A percentile compares a stretch with the other conserved stretches of the same genome.
Conservation (phyloP, 2,888 invertebrate genomes). For the Steinernema carpocapsae region DNA sequence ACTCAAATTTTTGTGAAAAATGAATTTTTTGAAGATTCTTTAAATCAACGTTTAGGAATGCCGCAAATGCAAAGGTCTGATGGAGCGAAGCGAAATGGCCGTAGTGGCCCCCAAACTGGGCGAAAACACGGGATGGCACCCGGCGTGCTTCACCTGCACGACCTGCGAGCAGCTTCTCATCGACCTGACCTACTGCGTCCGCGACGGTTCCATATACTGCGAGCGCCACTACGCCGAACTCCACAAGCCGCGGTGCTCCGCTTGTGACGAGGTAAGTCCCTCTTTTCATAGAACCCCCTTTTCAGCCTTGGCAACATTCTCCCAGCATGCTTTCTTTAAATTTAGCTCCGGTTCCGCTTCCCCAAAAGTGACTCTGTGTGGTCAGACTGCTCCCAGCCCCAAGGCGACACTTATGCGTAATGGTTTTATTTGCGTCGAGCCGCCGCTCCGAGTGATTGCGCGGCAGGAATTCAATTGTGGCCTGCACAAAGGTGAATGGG, state of each 20-base stretch:
- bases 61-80: conserved; percentile 80
- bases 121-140: conserved; percentile 65
- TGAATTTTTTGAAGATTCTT: too few species aligned
- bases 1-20: too few species aligned
- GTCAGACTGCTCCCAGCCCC: too few species aligned
- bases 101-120: conserved; percentile 82
- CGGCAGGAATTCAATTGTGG: not conserved
- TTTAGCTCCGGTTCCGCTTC: too few species aligned
- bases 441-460: not conserved
- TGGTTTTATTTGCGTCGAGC: not conserved
- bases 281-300: not conserved
- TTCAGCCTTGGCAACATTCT: not conserved
- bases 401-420: not conserved
- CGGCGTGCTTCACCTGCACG: conserved; percentile 76
- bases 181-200: conserved; percentile 91
- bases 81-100: conserved; percentile 82
- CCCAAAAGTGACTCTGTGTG: too few species aligned
- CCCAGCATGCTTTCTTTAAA: not conserved
- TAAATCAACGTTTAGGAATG: conserved; percentile 80
- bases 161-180: conserved; percentile 77
- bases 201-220: conserved; percentile 86
- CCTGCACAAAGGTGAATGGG: not conserved
- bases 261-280: conserved; percentile 92
- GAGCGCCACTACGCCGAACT: conserved; percentile 95
- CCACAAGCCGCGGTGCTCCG: conserved; percentile 90